These are phyloP conservation scores for Gobio gobio DNA, from an alignment of 2,113 vertebrate genomes.

Conservation along the genomic window DNA sequence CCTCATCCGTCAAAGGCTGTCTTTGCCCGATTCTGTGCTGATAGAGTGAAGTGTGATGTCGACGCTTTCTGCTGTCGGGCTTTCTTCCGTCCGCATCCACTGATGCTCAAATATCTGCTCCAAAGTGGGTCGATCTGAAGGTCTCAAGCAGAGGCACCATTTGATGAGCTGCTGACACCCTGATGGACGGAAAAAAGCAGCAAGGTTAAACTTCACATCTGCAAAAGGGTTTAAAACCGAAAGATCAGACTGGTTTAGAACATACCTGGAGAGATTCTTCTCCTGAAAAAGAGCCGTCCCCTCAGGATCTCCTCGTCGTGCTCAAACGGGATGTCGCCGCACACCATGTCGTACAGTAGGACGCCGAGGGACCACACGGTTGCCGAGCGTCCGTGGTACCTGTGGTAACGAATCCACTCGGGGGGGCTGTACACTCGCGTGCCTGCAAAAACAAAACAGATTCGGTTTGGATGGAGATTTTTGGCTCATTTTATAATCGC, in stretches of 20 bases:
- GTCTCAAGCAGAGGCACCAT: constrained; percentile 95
- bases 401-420: constrained; percentile 95
- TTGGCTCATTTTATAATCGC: constrained; percentile 23
- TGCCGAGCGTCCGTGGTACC: constrained; percentile 95
- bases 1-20: constrained; percentile 86
- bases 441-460: constrained; percentile 72
- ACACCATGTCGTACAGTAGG: constrained; percentile 96
- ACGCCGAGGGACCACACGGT: constrained; percentile 97
- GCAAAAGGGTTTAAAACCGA: neutral
- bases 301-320: constrained; percentile 95
- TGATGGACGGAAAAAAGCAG: constrained; percentile 58
- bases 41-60: constrained; percentile 89
- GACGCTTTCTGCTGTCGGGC: constrained; percentile 80
- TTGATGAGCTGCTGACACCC: constrained; percentile 97
- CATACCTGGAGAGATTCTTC: constrained; percentile 88
- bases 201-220: neutral
- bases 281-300: constrained; percentile 89
- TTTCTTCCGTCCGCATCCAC: constrained; percentile 88
- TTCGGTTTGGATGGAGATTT: neutral
- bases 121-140: constrained; percentile 92
- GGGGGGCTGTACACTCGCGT: constrained; percentile 97
- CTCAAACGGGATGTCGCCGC: constrained; percentile 97
- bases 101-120: constrained; percentile 95
- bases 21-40: constrained; percentile 90
- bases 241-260: neutral